Evolutionary conservation across 2,888 invertebrate species (phyloP).

Genomic region (Gortyna flavago): DNA sequence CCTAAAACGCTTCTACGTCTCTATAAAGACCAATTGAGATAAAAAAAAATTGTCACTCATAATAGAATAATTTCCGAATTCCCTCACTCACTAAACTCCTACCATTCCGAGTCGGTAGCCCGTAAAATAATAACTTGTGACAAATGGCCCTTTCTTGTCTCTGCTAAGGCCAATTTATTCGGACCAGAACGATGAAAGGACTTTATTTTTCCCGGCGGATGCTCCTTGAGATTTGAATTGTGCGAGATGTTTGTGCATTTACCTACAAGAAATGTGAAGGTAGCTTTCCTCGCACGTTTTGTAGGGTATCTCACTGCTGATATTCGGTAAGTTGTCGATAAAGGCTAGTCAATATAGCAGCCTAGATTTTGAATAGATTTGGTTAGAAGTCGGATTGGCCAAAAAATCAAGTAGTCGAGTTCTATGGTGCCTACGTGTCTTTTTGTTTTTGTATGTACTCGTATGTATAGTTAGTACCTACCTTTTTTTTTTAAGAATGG

Average conservation of each 20-base stretch:
- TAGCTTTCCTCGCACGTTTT: not conserved
- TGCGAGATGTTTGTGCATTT: not conserved
- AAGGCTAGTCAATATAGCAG: not conserved
- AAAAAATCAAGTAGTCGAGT: not conserved
- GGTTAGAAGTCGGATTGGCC: not conserved
- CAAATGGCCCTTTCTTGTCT: constrained; percentile 29
- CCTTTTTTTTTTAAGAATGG: too few relatives aligned
- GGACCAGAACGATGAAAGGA: not conserved
- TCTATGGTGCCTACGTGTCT: not conserved
- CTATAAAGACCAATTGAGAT: not conserved
- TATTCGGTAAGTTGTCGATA: not conserved
- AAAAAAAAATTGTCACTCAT: constrained; percentile 12
- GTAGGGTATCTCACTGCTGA: not conserved
- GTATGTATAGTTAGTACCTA: not conserved
- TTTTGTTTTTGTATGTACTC: not conserved
- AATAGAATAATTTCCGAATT: constrained; percentile 5
- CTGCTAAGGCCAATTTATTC: constrained; percentile 5
- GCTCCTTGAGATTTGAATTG: constrained; percentile 1
- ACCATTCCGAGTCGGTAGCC: not conserved
- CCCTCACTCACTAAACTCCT: not conserved
- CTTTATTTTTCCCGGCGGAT: constrained; percentile 2
- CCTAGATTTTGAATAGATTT: not conserved
- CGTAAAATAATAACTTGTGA: constrained; percentile 42
- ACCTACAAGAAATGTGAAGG: not conserved
- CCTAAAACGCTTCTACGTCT: not conserved